Evolutionary conservation across 2,888 invertebrate species (phyloP).

Genomic region (Carterocephalus palaemon): DNA sequence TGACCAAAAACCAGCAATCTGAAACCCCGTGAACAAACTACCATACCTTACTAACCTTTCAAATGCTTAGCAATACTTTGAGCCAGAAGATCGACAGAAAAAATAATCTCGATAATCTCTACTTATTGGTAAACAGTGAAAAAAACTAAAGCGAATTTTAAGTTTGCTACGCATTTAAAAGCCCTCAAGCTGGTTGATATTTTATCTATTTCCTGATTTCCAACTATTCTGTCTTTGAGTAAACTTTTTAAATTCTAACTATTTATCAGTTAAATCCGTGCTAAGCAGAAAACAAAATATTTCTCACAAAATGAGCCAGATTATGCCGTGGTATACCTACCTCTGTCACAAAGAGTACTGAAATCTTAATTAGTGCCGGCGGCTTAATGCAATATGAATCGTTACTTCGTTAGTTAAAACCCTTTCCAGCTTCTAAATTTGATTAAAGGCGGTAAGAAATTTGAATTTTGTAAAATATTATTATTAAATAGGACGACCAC

Average conservation of each 20-base stretch:
- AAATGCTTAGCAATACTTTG: too few relatives aligned
- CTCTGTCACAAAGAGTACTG: slow-evolving; percentile 63
- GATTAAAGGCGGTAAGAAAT: slow-evolving; percentile 15
- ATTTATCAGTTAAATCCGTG: slow-evolving; percentile 2
- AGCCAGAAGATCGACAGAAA: too few relatives aligned
- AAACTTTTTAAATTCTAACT: too few relatives aligned
- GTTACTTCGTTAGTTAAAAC: slow-evolving; percentile 42
- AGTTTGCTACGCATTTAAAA: slow-evolving; percentile 34
- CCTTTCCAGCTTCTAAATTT: slow-evolving; percentile 26
- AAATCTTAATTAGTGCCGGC: slow-evolving; percentile 70
- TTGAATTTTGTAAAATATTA: slow-evolving; percentile 1
- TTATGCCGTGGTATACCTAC: slow-evolving; percentile 24
- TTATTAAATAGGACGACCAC: too few relatives aligned
- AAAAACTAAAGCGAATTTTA: slow-evolving; percentile 2
- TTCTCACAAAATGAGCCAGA: slow-evolving; percentile 18
- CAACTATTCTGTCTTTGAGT: too few relatives aligned
- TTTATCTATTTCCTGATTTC: neutral
- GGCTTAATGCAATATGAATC: slow-evolving; percentile 59
- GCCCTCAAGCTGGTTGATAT: neutral
- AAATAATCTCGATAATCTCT: too few relatives aligned
- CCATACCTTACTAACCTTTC: too few relatives aligned
- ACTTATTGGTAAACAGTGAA: slow-evolving; percentile 17
- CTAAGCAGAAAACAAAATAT: slow-evolving; percentile 13
- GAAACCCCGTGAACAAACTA: too few relatives aligned
- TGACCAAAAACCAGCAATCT: too few relatives aligned